Evolutionary conservation across 1,140 invertebrate genomes (phyloP).

Genomic region (Phocides pigmalion): DNA sequence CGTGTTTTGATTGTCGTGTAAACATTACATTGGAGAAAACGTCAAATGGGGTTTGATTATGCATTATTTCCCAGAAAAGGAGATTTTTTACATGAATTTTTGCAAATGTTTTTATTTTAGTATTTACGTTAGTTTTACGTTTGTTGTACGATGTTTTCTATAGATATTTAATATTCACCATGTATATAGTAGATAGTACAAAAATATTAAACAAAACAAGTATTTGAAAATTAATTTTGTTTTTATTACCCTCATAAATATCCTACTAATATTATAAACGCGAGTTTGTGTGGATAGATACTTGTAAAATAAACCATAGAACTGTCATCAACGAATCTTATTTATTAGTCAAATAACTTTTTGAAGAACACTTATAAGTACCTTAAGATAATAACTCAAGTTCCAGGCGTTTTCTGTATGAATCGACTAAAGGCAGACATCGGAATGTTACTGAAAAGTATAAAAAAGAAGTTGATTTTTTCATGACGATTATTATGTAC

Average conservation of each 20-base stretch:
- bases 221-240: slow-evolving; percentile 53
- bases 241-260: slow-evolving; percentile 36
- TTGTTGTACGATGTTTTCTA: slow-evolving; percentile 75
- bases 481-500: too few relatives aligned
- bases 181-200: slow-evolving; percentile 82
- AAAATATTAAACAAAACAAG: slow-evolving; percentile 76
- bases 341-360: neutral
- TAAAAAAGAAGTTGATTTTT: too few relatives aligned
- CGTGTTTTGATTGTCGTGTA: too few relatives aligned
- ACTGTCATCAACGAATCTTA: too few relatives aligned
- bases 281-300: too few relatives aligned
- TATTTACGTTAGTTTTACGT: slow-evolving; percentile 56
- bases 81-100: slow-evolving; percentile 7
- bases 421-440: slow-evolving; percentile 60
- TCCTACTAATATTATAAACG: neutral
- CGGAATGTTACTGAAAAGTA: slow-evolving; percentile 54
- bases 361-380: neutral
- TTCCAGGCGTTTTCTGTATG: slow-evolving; percentile 49
- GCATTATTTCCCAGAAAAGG: neutral
- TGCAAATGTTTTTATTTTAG: slow-evolving; percentile 48
- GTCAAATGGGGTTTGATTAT: too few relatives aligned
- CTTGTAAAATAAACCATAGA: too few relatives aligned
- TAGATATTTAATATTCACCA: slow-evolving; percentile 75
- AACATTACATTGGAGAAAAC: too few relatives aligned
- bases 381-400: neutral